Evolutionary conservation across 2,113 vertebrate species (phyloP).

Genomic region (Cebidichthys violaceus): DNA sequence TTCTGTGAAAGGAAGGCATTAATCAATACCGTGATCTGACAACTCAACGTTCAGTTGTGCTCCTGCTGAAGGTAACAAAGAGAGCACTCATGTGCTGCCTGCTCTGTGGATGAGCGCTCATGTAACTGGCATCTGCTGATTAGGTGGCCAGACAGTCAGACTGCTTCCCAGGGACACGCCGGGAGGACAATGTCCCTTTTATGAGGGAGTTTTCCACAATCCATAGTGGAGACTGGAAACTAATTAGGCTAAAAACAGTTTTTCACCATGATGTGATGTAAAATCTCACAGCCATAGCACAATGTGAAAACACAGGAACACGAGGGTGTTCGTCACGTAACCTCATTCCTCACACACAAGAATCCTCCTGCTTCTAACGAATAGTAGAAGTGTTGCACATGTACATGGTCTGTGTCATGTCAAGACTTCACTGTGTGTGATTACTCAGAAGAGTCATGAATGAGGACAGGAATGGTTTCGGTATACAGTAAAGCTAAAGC

Average conservation of each 20-base stretch:
- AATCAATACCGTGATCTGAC: not conserved
- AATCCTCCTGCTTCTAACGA: too few relatives aligned
- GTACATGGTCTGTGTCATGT: too few relatives aligned
- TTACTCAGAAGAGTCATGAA: not conserved
- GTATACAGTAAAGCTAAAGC: too few relatives aligned
- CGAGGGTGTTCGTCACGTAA: not conserved
- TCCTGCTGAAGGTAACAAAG: constrained; percentile 31
- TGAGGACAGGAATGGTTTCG: not conserved
- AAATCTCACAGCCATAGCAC: not conserved
- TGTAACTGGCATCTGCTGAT: constrained; percentile 50
- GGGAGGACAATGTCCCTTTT: constrained; percentile 52
- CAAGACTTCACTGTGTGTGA: not conserved
- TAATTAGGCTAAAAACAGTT: constrained; percentile 1
- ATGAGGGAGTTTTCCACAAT: constrained; percentile 7
- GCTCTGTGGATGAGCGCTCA: constrained; percentile 34
- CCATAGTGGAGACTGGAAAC: not conserved
- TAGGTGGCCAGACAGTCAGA: constrained; percentile 45
- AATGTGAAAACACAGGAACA: not conserved
- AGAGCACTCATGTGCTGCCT: constrained; percentile 29
- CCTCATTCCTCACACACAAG: not conserved
- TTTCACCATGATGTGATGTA: not conserved
- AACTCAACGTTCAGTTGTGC: not conserved
- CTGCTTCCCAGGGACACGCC: constrained; percentile 39
- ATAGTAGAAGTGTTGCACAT: too few relatives aligned
- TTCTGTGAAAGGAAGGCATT: not conserved